Evolutionary conservation across 2,888 invertebrate species (phyloP), one percentile per base, ranked within the genome.

Genomic region (Sussaba pulchella): DNA sequence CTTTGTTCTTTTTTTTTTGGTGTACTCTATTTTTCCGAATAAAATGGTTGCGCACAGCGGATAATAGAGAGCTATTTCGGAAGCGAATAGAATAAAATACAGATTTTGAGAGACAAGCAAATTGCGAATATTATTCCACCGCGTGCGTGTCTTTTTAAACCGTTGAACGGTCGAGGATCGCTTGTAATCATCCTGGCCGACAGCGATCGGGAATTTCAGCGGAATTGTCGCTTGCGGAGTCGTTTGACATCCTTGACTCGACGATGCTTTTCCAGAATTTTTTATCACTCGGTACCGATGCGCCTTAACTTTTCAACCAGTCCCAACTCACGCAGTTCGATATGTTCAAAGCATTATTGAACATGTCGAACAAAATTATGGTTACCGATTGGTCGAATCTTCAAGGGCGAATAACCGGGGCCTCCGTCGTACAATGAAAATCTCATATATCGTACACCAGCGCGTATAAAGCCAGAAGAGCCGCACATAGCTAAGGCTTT

Each of bases 401-500:
- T 14, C 54, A 8, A 54, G 26, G 54, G 26, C 26, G 26, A 54
- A 54, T 54, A 24, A 26, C 31, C 24, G 54, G 26, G 14, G 26
- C 26, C 14, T 54, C 26, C 26, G 26, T 52, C 24, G 24, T 52
- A 54, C 54, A 54, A 54, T 14, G 54, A 24, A 24, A 54, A 31
- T 54, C 26, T 54, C 54, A 54, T 54, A 54, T 31, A 54, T 54
- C 26, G 26, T 31, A 54, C 26, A 31, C 10, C n/a, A 26, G 12
- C 21, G 31, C 26, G 26, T 26, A n/a, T 54, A 54, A 26, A 54
- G 26, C 54, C 26, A 24, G 54, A 24, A 14, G 54, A 31, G n/a
- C 31, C 54, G 54, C 26, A 63, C 41, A 73, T 73, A 69, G 61
- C 61, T 59, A 26, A 41, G 45, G 26, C 24, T 41, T 52, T 63